Evolutionary conservation across 2,113 vertebrate species (phyloP).

Genomic region (Hippocampus abdominalis): DNA sequence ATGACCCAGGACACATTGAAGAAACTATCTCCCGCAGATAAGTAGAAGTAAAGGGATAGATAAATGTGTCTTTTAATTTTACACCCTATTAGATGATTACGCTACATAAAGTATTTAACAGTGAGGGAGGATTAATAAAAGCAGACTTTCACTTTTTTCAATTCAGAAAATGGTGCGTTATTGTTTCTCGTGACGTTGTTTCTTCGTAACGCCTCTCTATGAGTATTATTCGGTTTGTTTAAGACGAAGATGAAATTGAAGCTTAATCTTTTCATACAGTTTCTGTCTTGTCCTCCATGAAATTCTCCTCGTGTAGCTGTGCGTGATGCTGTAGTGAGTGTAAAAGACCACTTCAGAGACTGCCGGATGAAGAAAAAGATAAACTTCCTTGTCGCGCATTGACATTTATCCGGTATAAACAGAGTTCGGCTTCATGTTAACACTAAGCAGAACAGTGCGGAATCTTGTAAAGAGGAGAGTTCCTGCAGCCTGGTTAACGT

Average conservation of each 20-base stretch:
- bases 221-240: background rate
- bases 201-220: background rate
- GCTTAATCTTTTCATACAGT: background rate
- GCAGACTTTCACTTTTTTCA: background rate
- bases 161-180: background rate
- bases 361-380: background rate
- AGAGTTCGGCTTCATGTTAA: constrained; percentile 26
- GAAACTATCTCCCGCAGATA: too few relatives aligned
- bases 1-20: too few relatives aligned
- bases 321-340: background rate
- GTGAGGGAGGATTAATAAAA: background rate
- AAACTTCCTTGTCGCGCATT: background rate
- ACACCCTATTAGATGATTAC: background rate
- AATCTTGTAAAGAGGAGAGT: constrained; percentile 45
- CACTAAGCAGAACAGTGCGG: constrained; percentile 20
- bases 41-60: too few relatives aligned
- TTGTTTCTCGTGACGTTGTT: background rate
- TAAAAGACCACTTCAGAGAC: background rate
- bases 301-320: background rate
- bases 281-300: background rate
- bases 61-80: too few relatives aligned
- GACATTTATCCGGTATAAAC: constrained; percentile 8
- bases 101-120: background rate
- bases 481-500: constrained; percentile 23
- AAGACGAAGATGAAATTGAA: too few relatives aligned